These are phyloP conservation scores for Cosmia trapezina DNA, from an alignment of 2,888 invertebrate species.

Conservation along the genomic window DNA sequence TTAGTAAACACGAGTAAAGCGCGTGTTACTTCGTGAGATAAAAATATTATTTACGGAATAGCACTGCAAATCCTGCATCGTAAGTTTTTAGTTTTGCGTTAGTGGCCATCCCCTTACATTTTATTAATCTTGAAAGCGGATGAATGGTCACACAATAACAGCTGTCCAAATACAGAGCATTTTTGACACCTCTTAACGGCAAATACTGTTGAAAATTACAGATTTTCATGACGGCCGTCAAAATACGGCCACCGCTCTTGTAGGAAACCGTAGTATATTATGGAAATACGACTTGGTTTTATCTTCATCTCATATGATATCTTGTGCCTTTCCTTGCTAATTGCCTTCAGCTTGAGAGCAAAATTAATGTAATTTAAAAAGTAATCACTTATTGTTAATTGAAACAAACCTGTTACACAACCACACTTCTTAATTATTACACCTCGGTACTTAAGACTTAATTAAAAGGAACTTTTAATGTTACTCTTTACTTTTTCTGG, in stretches of 20 bases:
- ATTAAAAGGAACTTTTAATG: conserved; percentile 11
- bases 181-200: not conserved
- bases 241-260: not conserved
- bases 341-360: not conserved
- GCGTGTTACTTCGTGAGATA: too few species aligned
- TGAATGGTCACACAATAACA: not conserved
- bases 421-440: not conserved
- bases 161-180: not conserved
- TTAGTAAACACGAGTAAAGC: too few species aligned
- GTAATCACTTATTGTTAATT: not conserved
- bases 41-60: too few species aligned
- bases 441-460: conserved; percentile 9
- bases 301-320: not conserved
- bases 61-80: too few species aligned
- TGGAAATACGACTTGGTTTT: not conserved
- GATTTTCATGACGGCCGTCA: not conserved
- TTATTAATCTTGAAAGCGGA: too few species aligned
- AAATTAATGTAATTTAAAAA: not conserved
- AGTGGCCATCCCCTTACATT: too few species aligned
- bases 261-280: too few species aligned
- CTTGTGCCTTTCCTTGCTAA: not conserved
- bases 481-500: conserved; percentile 10
- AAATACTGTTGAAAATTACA: not conserved
- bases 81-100: too few species aligned
- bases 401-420: conserved; percentile 9